Base-by-base conservation (phyloP, 2,113 vertebrate genomes). In the Protobothrops flavoviridis region DNA sequence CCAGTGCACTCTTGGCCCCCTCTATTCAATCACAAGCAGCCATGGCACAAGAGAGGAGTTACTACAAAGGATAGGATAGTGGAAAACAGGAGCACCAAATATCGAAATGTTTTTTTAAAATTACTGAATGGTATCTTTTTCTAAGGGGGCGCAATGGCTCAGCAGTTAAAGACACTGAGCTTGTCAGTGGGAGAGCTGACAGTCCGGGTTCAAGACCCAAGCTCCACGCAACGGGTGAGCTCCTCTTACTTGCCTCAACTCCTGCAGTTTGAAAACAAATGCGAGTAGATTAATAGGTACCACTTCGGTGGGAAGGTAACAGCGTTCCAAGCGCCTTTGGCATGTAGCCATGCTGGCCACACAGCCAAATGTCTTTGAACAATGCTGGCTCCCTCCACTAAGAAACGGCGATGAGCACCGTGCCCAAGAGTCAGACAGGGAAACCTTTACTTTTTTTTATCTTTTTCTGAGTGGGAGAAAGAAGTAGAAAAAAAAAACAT, bases 1-100 rank as follows among this genome's bases (percentile, higher is more conserved):
- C 17, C 0, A 48, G 97, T 96, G 94, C 96, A 96, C 92, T 50
- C 64, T 91, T 95, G 96, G 96, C 95, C 24, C 95, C 95, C 95
- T 93, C 95, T 89, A 33, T 97, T 97, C 92, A 96, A 90, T 95
- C 95, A 97, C 95, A 97, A 96, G 97, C 94, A 91, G 50, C 59
- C 57, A 39, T 56, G 94, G 91, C 93, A 93, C 94, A 95, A 94
- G 7, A 90, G 52, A 93, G 94, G 81, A 50, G 59, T 91, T 21
- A 5, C 0, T 93, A 43, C 55, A 2, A 88, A 87, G 21, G 5
- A 11, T 61, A 17, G 48, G 17, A 1, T 29, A 43, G 85, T 33
- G 50, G 11, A 15, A 9, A 91, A 39, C 13, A 91, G 64, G 52
- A 48, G n/a, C 33, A 45, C 29, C 55, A 93, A 11, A 3, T 56